Evolutionary conservation across 1,140 invertebrate species (phyloP).

Genomic region (Stenopsyche tienmushanensis): DNA sequence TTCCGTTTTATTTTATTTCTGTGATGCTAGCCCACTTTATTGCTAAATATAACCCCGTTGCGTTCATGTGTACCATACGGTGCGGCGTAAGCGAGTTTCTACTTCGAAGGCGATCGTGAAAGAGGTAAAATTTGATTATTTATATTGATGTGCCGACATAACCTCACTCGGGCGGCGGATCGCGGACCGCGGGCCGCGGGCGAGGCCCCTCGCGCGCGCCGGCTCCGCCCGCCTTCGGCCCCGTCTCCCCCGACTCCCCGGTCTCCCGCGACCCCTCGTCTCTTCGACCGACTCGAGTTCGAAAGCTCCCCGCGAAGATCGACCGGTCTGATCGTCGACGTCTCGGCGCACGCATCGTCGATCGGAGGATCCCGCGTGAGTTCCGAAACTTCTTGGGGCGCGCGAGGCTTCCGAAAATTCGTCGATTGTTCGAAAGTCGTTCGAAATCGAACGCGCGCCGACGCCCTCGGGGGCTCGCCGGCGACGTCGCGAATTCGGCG

Average conservation of each 20-base stretch:
- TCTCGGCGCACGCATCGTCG: no score
- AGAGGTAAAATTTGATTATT: slow-evolving; percentile 36
- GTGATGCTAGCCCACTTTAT: slow-evolving; percentile 52
- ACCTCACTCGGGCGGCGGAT: slow-evolving; percentile 36
- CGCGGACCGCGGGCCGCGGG: slow-evolving; percentile 46
- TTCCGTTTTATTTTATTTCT: slow-evolving; percentile 60
- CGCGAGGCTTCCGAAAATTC: no score
- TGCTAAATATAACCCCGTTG: slow-evolving; percentile 37
- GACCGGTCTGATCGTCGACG: no score
- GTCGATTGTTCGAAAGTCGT: no score
- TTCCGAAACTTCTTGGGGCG: no score
- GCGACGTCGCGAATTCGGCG: no score
- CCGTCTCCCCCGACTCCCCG: not conserved
- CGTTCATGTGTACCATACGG: slow-evolving; percentile 41
- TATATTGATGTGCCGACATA: slow-evolving; percentile 31
- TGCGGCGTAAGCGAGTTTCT: slow-evolving; percentile 45
- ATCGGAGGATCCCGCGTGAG: no score
- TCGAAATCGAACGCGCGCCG: no score
- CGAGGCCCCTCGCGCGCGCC: slow-evolving; percentile 42
- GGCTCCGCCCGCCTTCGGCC: slow-evolving; percentile 30
- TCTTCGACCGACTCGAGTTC: no score
- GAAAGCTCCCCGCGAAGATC: not conserved
- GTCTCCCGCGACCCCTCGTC: not conserved
- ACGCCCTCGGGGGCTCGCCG: no score
- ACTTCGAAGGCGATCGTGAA: slow-evolving; percentile 21